Evolutionary conservation across 2,797 vertebrate genomes (phyloP).

Genomic region (Diplodus sargus): DNA sequence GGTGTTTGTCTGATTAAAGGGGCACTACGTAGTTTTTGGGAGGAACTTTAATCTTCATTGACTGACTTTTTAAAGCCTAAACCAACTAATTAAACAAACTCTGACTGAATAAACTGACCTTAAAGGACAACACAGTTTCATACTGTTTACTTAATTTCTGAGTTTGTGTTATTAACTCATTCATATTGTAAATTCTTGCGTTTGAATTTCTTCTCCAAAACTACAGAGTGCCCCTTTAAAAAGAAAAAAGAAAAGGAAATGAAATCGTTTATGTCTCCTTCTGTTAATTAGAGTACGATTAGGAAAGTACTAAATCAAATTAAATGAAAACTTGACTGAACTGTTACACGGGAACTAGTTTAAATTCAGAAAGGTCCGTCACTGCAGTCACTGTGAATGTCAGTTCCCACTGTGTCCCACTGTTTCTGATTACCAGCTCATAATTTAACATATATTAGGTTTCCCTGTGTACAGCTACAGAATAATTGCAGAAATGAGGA

Average conservation of each 20-base stretch:
- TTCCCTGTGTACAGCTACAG: conserved; percentile 35
- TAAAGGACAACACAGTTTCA: no score
- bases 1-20: neutral
- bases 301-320: neutral
- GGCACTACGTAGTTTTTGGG: no score
- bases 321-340: neutral
- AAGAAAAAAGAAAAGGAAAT: neutral
- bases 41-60: no score
- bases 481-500: conserved; percentile 54
- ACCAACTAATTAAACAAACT: no score
- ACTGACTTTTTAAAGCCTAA: no score
- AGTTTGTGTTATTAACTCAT: no score
- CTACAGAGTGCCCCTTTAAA: no score
- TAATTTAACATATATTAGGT: conserved; percentile 61
- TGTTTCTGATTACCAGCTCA: conserved; percentile 61
- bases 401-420: conserved; percentile 33
- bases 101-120: no score
- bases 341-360: neutral
- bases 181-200: no score
- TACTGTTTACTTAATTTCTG: no score
- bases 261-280: neutral
- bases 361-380: conserved; percentile 5
- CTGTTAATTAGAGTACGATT: neutral
- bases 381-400: conserved; percentile 12
- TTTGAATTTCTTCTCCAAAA: no score